phyloP scores from a whole-genome alignment of 2,888 invertebrate species.

The Stegophylla sp. region DNA sequence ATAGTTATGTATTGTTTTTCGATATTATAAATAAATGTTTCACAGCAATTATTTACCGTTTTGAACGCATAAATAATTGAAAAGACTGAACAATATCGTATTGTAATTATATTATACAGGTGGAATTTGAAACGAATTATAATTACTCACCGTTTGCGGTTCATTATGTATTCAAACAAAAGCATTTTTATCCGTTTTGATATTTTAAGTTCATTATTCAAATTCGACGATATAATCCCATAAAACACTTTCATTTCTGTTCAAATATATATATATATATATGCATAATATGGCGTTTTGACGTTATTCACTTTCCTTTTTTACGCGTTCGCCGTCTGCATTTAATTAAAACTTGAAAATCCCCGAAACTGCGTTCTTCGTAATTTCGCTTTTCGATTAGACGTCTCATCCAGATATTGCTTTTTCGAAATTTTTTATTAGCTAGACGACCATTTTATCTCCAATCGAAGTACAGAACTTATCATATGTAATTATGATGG shows the following conservation, averaged over 20 bases:
- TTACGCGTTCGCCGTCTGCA: neutral
- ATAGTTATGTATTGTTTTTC: no score
- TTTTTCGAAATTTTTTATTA: neutral
- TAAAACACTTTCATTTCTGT: neutral
- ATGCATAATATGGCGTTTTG: neutral
- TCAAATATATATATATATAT: no score
- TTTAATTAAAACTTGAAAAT: conserved; percentile 22
- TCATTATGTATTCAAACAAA: neutral
- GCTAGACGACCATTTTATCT: neutral
- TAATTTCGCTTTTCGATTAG: neutral
- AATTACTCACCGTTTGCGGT: neutral
- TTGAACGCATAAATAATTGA: neutral
- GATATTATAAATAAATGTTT: neutral
- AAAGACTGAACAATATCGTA: neutral
- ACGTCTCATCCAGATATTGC: neutral
- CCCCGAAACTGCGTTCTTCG: neutral
- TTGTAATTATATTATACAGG: neutral
- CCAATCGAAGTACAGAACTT: neutral
- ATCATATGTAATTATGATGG: no score
- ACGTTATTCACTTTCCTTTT: neutral
- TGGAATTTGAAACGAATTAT: neutral
- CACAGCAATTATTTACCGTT: neutral
- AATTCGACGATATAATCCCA: neutral
- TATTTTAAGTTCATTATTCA: neutral
- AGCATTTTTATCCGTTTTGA: neutral